phyloP scores from a whole-genome alignment of 2,113 vertebrate species.

The Monarcha castaneiventris region DNA sequence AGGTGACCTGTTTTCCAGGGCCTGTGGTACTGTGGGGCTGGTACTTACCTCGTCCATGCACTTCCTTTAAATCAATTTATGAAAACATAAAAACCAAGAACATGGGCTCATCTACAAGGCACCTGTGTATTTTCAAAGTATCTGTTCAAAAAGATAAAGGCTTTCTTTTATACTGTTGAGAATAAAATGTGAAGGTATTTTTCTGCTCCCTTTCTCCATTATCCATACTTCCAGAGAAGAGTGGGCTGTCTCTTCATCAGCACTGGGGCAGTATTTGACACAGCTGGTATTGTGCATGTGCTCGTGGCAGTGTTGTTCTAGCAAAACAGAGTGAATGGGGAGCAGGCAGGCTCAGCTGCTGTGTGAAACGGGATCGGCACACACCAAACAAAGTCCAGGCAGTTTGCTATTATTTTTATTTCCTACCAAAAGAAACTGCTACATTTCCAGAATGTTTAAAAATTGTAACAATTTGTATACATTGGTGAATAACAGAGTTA shows the following conservation, averaged over 20 bases:
- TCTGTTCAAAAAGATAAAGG: background rate
- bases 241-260: background rate
- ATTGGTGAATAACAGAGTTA: background rate
- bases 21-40: rapidly evolving
- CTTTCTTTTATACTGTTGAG: background rate
- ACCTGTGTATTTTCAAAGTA: background rate
- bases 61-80: too few species aligned
- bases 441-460: conserved; percentile 32
- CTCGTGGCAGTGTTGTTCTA: background rate
- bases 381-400: background rate
- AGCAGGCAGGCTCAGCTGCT: background rate
- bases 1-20: background rate
- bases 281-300: background rate
- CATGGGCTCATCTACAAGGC: rapidly evolving
- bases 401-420: conserved; percentile 24
- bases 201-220: background rate
- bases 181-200: rapidly evolving
- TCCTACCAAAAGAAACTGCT: conserved; percentile 43
- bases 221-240: rapidly evolving
- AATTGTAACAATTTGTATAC: conserved; percentile 1
- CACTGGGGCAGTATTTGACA: background rate
- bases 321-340: rapidly evolving
- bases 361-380: rapidly evolving
- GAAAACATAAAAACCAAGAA: background rate
- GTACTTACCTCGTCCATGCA: background rate